Conservation (phyloP, 2,113 vertebrate species). For the Centrocercus urophasianus region DNA sequence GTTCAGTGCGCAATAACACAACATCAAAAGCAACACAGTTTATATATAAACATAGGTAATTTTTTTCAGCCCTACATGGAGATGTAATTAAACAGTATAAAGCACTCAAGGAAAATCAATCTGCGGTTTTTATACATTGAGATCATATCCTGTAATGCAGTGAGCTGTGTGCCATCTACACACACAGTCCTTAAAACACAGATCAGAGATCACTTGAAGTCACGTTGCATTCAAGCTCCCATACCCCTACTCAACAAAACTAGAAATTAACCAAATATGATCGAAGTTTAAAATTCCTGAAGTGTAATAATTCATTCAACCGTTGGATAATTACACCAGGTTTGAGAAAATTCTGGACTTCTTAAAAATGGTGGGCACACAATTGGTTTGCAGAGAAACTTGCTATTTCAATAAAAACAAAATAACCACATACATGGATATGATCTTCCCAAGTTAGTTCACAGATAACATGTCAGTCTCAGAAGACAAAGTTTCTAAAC, state of each 20-base stretch:
- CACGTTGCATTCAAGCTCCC: constrained; percentile 62
- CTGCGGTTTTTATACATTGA: constrained; percentile 80
- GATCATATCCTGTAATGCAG: constrained; percentile 85
- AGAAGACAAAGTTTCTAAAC: constrained; percentile 82
- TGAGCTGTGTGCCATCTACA: constrained; percentile 59
- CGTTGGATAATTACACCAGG: constrained; percentile 44
- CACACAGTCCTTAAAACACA: constrained; percentile 72
- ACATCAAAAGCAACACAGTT: constrained; percentile 84
- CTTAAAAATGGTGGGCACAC: constrained; percentile 61
- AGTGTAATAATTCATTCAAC: constrained; percentile 74
- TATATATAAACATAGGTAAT: constrained; percentile 84
- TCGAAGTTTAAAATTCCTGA: constrained; percentile 78
- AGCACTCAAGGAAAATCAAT: constrained; percentile 91
- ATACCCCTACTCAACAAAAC: constrained; percentile 69
- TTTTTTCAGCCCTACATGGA: constrained; percentile 90
- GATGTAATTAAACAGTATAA: constrained; percentile 86
- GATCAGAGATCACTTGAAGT: constrained; percentile 70
- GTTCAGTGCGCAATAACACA: constrained; percentile 79
- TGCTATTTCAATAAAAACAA: constrained; percentile 70
- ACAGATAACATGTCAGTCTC: constrained; percentile 76
- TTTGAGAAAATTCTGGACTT: constrained; percentile 39
- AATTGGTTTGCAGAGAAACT: constrained; percentile 69
- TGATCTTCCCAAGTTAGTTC: constrained; percentile 83
- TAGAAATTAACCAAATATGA: constrained; percentile 77
- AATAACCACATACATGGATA: constrained; percentile 81